phyloP scores from a whole-genome alignment of 2,797 vertebrate species.

The Rhincodon typus region DNA sequence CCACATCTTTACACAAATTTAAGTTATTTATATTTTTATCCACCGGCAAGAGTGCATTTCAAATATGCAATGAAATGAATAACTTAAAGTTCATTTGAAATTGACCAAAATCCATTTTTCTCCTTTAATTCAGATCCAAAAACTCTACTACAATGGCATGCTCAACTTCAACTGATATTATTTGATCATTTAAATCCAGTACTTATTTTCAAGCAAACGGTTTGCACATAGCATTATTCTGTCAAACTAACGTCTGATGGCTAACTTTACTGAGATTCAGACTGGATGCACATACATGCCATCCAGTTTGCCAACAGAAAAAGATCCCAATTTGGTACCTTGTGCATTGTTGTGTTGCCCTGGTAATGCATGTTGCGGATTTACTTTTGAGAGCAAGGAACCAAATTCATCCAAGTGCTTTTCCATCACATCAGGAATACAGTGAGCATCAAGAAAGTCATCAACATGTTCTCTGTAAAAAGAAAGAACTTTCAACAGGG shows the following conservation, averaged over 20 bases:
- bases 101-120: neutral
- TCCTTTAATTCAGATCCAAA: neutral
- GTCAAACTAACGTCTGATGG: neutral
- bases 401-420: slow-evolving; percentile 53
- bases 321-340: slow-evolving; percentile 39
- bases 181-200: neutral
- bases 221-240: neutral
- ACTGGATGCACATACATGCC: slow-evolving; percentile 47
- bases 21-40: neutral
- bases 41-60: neutral
- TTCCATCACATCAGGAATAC: slow-evolving; percentile 53
- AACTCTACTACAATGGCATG: neutral
- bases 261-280: neutral
- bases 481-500: no score
- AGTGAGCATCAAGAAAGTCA: slow-evolving; percentile 59
- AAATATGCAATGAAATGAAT: neutral
- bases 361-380: slow-evolving; percentile 38
- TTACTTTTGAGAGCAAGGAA: slow-evolving; percentile 39
- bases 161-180: neutral
- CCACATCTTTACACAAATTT: neutral
- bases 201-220: neutral
- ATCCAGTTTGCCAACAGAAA: slow-evolving; percentile 44
- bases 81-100: neutral
- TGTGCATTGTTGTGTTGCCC: slow-evolving; percentile 26
- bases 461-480: slow-evolving; percentile 56